Base-by-base conservation (phyloP, 23 tunicate genomes). In the Ciona savignyi region DNA sequence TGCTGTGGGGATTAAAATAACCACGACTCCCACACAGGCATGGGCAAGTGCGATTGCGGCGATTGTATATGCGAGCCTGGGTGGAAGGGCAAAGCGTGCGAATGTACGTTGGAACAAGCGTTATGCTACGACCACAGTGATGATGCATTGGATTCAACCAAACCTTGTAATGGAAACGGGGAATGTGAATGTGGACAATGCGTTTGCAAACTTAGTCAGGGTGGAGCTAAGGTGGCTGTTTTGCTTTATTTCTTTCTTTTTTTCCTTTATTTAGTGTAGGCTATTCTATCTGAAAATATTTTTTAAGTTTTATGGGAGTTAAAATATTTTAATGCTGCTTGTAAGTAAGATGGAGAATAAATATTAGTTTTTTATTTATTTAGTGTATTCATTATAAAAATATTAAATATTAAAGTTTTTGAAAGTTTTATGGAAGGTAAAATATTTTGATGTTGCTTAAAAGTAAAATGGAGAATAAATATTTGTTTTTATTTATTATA, bases 21-120 rank as follows among this genome's bases (percentile, higher is more conserved):
- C 15, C 15, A 49, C 61, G 20, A 49, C 20, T 49, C 15, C 15
- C 15, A 11, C 61, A 11, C 15, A 49, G 61, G 20, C 20, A 11
- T 49, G 15, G 97, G 97, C 2, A 71, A 28, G 32, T 90, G 97
- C 77, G 74, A 77, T 22, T 90, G 97, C 35, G 85, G 90, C n/a
- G 56, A 74, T 6, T 90, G 97, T 65, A 65, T 19, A 2, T 90
- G 97, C 62, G 77, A 83, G 30, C 70, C 72, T 23, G 80, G 78
- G 28, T 90, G 90, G 90, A 73, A 26, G 15, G 97, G 86, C n/a
- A 42, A 68, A 19, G 80, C 65, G 3, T 90, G 97, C 74, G 78
- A 79, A n/a, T 90, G 97, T 35, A 71, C 85, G 26, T 29, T 83
- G 30, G 85, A 83, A 33, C 48, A 56, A 32, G 33, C 79, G 32